Conservation (phyloP, 1,140 invertebrate species). For the Dinothrombium tinctorium region DNA sequence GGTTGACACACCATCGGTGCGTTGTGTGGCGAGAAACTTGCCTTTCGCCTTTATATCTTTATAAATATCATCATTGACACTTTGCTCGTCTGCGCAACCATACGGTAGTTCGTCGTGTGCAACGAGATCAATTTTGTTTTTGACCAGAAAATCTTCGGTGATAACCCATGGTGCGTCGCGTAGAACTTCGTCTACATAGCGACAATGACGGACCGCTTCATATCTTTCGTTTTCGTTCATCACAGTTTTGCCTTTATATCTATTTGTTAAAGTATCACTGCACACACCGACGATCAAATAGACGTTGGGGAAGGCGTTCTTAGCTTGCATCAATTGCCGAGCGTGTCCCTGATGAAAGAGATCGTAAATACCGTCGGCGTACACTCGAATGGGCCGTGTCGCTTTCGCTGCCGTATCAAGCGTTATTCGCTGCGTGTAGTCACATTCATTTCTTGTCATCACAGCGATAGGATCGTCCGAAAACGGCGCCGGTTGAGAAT, state of each 20-base stretch:
- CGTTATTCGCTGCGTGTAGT: constrained; percentile 60
- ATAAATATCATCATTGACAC: constrained; percentile 89
- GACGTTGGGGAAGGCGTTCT: constrained; percentile 87
- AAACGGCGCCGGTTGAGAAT: constrained; percentile 62
- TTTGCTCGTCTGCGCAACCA: constrained; percentile 38
- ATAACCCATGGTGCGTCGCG: constrained; percentile 83
- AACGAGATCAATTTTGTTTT: constrained; percentile 97
- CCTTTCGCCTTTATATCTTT: constrained; percentile 65
- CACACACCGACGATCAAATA: constrained; percentile 95
- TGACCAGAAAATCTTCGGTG: constrained; percentile 64
- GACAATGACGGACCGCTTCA: constrained; percentile 85
- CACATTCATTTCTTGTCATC: constrained; percentile 44
- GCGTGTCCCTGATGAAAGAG: constrained; percentile 94
- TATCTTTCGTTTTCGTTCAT: constrained; percentile 91
- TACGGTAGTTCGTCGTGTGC: constrained; percentile 98
- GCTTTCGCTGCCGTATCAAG: constrained; percentile 50
- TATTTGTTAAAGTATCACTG: constrained; percentile 13
- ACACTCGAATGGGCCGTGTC: constrained; percentile 57
- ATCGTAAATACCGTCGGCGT: constrained; percentile 96
- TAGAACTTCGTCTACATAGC: constrained; percentile 96
- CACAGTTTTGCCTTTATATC: constrained; percentile 84
- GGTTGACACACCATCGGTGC: constrained; percentile 74
- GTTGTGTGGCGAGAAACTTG: constrained; percentile 90
- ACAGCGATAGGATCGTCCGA: constrained; percentile 59
- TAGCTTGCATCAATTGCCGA: constrained; percentile 88